Evolutionary conservation across 2,888 invertebrate genomes (phyloP).

Genomic region (Oscheius onirici): DNA sequence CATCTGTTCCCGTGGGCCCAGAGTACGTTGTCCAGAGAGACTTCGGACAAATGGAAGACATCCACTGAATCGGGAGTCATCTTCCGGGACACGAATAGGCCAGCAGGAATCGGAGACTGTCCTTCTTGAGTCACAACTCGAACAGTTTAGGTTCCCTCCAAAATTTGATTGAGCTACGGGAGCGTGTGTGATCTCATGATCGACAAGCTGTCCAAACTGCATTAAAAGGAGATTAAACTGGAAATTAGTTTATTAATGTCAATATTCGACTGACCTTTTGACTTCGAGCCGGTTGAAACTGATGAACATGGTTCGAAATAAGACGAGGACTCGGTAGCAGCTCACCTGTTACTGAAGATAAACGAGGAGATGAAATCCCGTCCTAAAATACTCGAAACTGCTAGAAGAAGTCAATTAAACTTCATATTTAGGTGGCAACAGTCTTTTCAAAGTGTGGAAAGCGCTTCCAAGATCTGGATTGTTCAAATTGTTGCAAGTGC

Average conservation of each 20-base stretch:
- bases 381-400: constrained; percentile 4
- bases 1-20: constrained; percentile 79
- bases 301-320: constrained; percentile 86
- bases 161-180: constrained; percentile 61
- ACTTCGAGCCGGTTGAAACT: constrained; percentile 47
- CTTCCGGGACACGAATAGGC: constrained; percentile 87
- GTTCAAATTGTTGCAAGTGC: constrained; percentile 70
- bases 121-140: constrained; percentile 82
- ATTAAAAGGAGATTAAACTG: constrained; percentile 67
- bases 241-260: not conserved
- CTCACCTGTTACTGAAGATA: constrained; percentile 63
- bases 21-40: constrained; percentile 80
- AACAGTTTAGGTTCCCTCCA: constrained; percentile 66
- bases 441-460: constrained; percentile 59
- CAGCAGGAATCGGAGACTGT: constrained; percentile 92
- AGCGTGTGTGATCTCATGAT: constrained; percentile 70
- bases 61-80: constrained; percentile 83
- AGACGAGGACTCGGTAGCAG: constrained; percentile 86
- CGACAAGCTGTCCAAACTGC: constrained; percentile 70
- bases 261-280: constrained; percentile 23
- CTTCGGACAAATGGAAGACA: constrained; percentile 81
- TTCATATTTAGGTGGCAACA: constrained; percentile 64
- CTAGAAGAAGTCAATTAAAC: not conserved
- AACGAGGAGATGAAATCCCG: constrained; percentile 62
- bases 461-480: constrained; percentile 62